Evolutionary conservation across 2,888 invertebrate genomes (phyloP).

Genomic region (Alloplasta piceator): DNA sequence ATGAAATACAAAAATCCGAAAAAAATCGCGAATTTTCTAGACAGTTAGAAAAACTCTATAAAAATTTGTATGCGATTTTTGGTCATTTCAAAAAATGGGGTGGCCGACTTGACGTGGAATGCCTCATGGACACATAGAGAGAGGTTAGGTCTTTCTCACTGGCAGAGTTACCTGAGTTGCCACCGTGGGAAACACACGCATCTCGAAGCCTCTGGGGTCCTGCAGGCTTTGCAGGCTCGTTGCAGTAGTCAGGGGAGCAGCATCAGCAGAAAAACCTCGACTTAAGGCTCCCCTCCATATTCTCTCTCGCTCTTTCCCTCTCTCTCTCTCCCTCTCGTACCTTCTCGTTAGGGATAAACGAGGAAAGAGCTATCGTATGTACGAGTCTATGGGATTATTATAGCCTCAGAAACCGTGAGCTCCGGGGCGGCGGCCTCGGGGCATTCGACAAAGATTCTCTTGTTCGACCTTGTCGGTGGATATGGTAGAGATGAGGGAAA

Average conservation of each 20-base stretch:
- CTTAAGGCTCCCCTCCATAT: conserved; percentile 39
- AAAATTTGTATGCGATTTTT: no score
- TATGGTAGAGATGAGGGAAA: conserved; percentile 46
- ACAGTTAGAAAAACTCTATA: no score
- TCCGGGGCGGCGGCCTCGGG: conserved; percentile 60
- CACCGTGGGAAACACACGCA: conserved; percentile 78
- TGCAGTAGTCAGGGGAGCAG: conserved; percentile 40
- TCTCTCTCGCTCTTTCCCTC: conserved; percentile 13
- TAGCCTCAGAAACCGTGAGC: conserved; percentile 52
- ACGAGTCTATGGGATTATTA: conserved; percentile 50
- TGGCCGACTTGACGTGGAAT: no score
- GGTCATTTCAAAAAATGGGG: no score
- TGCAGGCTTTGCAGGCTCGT: conserved; percentile 49
- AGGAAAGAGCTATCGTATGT: conserved; percentile 51
- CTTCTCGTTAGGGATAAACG: conserved; percentile 31
- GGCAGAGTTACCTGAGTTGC: conserved; percentile 69
- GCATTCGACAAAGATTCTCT: conserved; percentile 72
- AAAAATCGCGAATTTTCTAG: no score
- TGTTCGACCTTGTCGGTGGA: conserved; percentile 65
- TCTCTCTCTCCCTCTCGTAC: conserved; percentile 18
- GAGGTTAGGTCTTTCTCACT: conserved; percentile 50
- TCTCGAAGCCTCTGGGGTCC: conserved; percentile 46
- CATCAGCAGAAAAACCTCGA: conserved; percentile 51
- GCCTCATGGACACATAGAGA: conserved; percentile 16
- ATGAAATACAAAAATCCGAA: no score